Evolutionary conservation across 2,113 vertebrate genomes (phyloP).

Genomic region (Podiceps cristatus): DNA sequence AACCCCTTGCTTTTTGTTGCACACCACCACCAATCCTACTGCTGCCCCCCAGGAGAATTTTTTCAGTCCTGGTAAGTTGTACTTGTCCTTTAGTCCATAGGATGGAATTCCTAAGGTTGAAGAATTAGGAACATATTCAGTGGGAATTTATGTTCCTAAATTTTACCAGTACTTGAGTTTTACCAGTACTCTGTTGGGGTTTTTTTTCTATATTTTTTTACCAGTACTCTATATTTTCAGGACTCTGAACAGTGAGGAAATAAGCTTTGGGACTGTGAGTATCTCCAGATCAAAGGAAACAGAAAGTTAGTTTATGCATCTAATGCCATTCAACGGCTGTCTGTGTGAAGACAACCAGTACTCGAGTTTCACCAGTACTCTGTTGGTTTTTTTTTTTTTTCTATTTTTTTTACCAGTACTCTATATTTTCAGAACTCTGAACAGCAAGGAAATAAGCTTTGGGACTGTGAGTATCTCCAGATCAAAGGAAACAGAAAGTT

Average conservation of each 20-base stretch:
- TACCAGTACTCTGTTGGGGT: neutral
- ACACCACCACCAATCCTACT: neutral
- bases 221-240: neutral
- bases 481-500: neutral
- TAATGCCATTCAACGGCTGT: neutral
- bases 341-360: neutral
- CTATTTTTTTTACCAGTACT: too few relatives aligned
- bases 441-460: neutral
- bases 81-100: neutral
- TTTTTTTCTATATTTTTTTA: too few relatives aligned
- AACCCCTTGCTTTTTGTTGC: neutral
- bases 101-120: neutral
- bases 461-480: neutral
- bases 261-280: neutral
- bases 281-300: neutral
- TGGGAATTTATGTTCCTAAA: neutral
- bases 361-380: neutral
- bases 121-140: neutral
- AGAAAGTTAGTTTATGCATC: neutral
- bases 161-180: neutral
- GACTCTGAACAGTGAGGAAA: neutral
- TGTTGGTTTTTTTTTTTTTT: too few relatives aligned
- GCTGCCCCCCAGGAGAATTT: neutral
- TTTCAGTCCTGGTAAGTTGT: neutral
- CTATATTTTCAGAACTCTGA: neutral